phyloP scores from a whole-genome alignment of 2,797 vertebrate genomes.

The Characodon lateralis region DNA sequence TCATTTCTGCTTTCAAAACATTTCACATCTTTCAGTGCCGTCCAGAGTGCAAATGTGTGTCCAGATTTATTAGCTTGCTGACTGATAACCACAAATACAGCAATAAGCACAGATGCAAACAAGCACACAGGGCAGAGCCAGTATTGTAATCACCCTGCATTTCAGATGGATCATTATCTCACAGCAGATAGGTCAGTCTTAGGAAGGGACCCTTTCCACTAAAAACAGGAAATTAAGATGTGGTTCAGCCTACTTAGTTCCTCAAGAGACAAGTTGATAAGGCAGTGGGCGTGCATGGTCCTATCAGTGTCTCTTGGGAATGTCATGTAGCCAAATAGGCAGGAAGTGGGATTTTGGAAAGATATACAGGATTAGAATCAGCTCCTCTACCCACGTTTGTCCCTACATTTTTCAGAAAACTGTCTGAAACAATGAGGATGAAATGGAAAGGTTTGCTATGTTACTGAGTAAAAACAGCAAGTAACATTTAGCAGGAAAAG shows the following conservation, averaged over 20 bases:
- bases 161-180: slow-evolving; percentile 59
- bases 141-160: slow-evolving; percentile 15
- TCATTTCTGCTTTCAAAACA: background rate
- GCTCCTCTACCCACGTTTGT: background rate
- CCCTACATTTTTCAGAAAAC: background rate
- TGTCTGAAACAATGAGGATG: background rate
- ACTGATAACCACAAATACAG: slow-evolving; percentile 30
- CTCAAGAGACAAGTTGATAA: slow-evolving; percentile 40
- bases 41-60: slow-evolving; percentile 13
- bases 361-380: slow-evolving; percentile 5
- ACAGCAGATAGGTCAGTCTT: slow-evolving; percentile 43
- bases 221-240: slow-evolving; percentile 68
- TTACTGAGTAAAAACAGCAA: background rate
- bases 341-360: slow-evolving; percentile 42
- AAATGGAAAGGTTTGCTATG: too few relatives aligned
- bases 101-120: slow-evolving; percentile 16
- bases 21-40: slow-evolving; percentile 10
- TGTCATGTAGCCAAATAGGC: slow-evolving; percentile 28
- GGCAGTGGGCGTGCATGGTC: slow-evolving; percentile 7
- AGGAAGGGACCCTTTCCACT: slow-evolving; percentile 47
- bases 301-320: slow-evolving; percentile 40
- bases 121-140: slow-evolving; percentile 10
- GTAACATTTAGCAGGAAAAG: background rate
- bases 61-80: slow-evolving; percentile 25
- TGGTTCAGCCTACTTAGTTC: slow-evolving; percentile 41